Evolutionary conservation across 2,797 vertebrate genomes (phyloP).

Genomic region (Sitta carolinensis): DNA sequence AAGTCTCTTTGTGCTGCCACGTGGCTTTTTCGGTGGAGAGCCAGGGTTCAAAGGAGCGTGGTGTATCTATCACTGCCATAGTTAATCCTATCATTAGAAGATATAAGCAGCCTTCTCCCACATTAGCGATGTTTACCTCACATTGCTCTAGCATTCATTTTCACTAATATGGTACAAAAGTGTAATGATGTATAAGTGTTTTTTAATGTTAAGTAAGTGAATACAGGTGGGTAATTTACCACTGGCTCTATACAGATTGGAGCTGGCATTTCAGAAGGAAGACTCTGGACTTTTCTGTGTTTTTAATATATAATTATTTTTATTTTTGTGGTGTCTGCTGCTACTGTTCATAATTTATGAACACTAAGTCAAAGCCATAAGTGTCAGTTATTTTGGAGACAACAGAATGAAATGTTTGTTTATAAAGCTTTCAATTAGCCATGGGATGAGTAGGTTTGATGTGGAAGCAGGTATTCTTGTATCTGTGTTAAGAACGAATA

Average conservation of each 20-base stretch:
- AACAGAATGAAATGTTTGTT: neutral
- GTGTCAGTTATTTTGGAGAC: neutral
- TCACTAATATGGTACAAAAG: constrained; percentile 75
- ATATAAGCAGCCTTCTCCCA: constrained; percentile 34
- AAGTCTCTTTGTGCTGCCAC: neutral
- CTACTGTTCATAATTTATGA: neutral
- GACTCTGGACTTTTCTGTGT: neutral
- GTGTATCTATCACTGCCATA: constrained; percentile 45
- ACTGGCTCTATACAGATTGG: constrained; percentile 29
- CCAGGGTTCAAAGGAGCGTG: constrained; percentile 31
- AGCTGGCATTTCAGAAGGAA: constrained; percentile 53
- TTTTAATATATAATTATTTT: neutral
- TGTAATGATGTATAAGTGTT: constrained; percentile 77
- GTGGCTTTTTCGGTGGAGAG: neutral
- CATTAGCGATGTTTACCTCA: constrained; percentile 71
- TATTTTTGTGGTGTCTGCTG: constrained; percentile 8
- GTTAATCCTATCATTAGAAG: constrained; percentile 50
- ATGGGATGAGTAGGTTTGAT: neutral
- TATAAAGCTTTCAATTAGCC: neutral
- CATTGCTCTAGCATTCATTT: constrained; percentile 69
- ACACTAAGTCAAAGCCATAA: neutral
- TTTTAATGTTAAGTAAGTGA: constrained; percentile 80
- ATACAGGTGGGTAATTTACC: constrained; percentile 77
- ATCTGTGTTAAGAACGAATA: neutral
- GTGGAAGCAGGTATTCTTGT: neutral